A percentile compares a stretch with the other conserved stretches of the same genome.
phyloP scores from a whole-genome alignment of 2,888 invertebrate genomes.

The Drosophila kokeensis region DNA sequence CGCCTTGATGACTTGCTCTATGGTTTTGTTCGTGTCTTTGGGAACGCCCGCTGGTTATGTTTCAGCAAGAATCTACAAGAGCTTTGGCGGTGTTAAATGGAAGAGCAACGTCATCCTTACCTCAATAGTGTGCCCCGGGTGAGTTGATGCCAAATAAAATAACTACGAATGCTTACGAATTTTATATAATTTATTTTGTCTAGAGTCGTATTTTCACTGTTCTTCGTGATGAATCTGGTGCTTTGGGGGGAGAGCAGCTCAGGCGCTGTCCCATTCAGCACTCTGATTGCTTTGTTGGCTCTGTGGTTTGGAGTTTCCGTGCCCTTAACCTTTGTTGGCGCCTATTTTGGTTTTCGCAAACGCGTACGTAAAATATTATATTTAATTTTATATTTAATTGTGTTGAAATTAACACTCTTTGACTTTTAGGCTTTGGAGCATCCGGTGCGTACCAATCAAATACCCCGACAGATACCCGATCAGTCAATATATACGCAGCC shows the following conservation, averaged over 20 bases:
- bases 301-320: slow-evolving; percentile 99
- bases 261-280: slow-evolving; percentile 98
- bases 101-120: slow-evolving; percentile 98
- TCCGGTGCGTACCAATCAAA: slow-evolving; percentile 99
- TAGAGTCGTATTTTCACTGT: slow-evolving; percentile 97
- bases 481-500: slow-evolving; percentile 99
- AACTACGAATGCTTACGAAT: not conserved
- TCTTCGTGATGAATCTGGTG: slow-evolving; percentile 98
- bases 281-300: slow-evolving; percentile 95
- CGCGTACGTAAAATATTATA: slow-evolving; percentile 88
- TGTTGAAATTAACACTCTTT: not conserved
- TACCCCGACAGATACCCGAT: slow-evolving; percentile 99
- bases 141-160: slow-evolving; percentile 76
- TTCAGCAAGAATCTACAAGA: slow-evolving; percentile 98
- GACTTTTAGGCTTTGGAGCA: slow-evolving; percentile 93
- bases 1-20: slow-evolving; percentile 98
- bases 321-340: slow-evolving; percentile 98
- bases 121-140: slow-evolving; percentile 98
- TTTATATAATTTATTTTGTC: slow-evolving; percentile 19
- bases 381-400: not conserved
- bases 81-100: slow-evolving; percentile 99
- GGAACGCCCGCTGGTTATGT: slow-evolving; percentile 99
- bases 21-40: slow-evolving; percentile 98
- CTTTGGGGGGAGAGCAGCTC: slow-evolving; percentile 98
- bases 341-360: slow-evolving; percentile 99